Conservation (phyloP, 2,113 vertebrate species). For the Pelodiscus sinensis region DNA sequence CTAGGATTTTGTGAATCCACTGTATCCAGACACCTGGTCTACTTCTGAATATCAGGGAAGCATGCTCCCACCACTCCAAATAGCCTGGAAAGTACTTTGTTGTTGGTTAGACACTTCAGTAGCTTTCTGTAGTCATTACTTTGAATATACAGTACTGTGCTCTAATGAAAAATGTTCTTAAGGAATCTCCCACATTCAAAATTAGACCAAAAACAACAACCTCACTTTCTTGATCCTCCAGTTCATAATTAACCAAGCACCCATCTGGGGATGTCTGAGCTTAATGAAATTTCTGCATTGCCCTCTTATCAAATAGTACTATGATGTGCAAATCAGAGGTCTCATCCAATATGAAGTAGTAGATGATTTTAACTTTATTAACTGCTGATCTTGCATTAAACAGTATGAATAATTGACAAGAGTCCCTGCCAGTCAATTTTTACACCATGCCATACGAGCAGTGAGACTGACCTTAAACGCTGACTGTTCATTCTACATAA, state of each 20-base stretch:
- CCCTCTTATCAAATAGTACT: not conserved
- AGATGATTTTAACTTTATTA: not conserved
- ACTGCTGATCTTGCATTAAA: not conserved
- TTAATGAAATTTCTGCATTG: not conserved
- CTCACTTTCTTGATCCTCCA: not conserved
- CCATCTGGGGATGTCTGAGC: not conserved
- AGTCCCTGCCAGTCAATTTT: not conserved
- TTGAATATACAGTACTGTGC: not conserved
- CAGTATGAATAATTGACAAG: not conserved
- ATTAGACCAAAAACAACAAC: not conserved
- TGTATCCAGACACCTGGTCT: accelerated
- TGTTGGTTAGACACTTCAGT: not conserved
- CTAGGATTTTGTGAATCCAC: not conserved
- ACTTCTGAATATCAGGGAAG: accelerated
- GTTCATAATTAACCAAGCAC: not conserved
- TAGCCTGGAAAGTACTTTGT: not conserved
- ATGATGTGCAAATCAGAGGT: not conserved
- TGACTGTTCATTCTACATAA: not conserved
- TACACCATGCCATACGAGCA: not conserved
- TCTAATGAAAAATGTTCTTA: not conserved
- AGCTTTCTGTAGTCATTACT: not conserved
- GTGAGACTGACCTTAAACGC: slow-evolving; percentile 10
- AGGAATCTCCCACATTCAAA: not conserved
- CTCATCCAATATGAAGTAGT: not conserved
- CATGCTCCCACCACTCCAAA: accelerated